Evolutionary conservation across 2,888 invertebrate genomes (phyloP).

Genomic region (Alentia gelatinosa): DNA sequence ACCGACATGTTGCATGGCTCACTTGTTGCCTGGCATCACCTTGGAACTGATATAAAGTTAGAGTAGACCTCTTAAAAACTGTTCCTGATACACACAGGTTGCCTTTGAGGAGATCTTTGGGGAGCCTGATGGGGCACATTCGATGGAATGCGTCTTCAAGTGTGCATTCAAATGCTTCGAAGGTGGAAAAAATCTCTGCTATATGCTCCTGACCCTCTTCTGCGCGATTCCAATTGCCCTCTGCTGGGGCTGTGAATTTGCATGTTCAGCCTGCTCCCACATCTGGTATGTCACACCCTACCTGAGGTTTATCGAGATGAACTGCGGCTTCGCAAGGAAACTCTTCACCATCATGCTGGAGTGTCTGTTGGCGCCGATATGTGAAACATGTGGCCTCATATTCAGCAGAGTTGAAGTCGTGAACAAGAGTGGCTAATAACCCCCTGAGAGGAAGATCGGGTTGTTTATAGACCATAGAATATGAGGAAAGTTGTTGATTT

Average conservation of each 20-base stretch:
- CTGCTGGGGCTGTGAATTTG: constrained; percentile 80
- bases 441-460: too few species aligned
- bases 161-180: constrained; percentile 86
- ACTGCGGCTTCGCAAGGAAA: constrained; percentile 85
- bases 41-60: too few species aligned
- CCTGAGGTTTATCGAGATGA: constrained; percentile 85
- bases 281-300: constrained; percentile 88
- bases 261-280: constrained; percentile 84
- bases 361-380: constrained; percentile 84
- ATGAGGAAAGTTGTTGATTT: too few species aligned
- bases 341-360: constrained; percentile 84
- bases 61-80: too few species aligned
- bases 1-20: too few species aligned
- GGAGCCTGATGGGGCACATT: constrained; percentile 69
- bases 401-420: constrained; percentile 79
- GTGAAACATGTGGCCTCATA: constrained; percentile 85
- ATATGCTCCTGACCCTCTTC: constrained; percentile 85
- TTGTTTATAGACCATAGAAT: too few species aligned
- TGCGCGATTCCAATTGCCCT: constrained; percentile 86
- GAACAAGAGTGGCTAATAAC: constrained; percentile 43
- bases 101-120: constrained; percentile 68
- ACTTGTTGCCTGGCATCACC: too few species aligned
- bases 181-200: constrained; percentile 86
- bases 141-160: constrained; percentile 86
- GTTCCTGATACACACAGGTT: constrained; percentile 81